phyloP scores from a whole-genome alignment of 2,797 vertebrate genomes.

The Anguilla pacifica region DNA sequence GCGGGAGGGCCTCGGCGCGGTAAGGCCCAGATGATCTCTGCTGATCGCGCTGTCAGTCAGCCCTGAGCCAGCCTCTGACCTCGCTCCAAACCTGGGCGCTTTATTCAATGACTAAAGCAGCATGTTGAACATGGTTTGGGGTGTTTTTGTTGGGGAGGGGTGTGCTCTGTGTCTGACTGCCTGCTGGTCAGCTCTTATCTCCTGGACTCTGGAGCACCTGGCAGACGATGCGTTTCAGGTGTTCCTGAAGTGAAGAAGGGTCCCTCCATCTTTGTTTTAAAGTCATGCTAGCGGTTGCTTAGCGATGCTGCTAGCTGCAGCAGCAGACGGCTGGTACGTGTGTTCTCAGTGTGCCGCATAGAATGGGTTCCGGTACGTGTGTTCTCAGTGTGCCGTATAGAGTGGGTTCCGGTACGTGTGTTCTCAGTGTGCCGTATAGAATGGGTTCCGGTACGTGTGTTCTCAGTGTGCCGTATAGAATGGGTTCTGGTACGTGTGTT shows the following conservation, averaged over 20 bases:
- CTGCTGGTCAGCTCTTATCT: neutral
- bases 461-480: neutral
- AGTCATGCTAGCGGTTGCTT: neutral
- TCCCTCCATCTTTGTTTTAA: neutral
- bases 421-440: neutral
- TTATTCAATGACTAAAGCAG: neutral
- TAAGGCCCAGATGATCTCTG: neutral
- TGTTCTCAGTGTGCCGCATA: too few species aligned
- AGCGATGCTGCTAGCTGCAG: neutral
- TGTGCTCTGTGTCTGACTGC: neutral
- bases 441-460: too few species aligned
- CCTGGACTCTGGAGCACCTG: neutral
- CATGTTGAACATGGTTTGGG: neutral
- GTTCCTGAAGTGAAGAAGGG: neutral
- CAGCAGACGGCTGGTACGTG: neutral
- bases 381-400: neutral
- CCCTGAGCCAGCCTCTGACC: neutral
- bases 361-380: too few species aligned
- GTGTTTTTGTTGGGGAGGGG: neutral
- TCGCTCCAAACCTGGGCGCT: neutral
- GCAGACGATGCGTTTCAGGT: neutral
- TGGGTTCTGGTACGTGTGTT: too few species aligned
- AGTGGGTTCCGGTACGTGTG: too few species aligned
- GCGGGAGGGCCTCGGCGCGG: neutral
- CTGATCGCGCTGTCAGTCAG: neutral